Conservation (phyloP, 2,113 vertebrate genomes). For the Scytalopus superciliaris region DNA sequence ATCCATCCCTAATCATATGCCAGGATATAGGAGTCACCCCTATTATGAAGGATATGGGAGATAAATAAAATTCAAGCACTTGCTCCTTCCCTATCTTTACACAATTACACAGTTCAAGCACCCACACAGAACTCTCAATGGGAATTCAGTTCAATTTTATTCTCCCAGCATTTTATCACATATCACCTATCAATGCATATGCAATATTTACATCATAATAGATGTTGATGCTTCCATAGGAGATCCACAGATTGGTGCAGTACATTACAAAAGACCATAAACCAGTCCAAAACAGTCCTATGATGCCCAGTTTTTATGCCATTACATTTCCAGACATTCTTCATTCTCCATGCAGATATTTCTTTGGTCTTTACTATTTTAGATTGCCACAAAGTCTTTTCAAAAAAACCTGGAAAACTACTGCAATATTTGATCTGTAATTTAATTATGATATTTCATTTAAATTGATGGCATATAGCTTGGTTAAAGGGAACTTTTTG, state of each 20-base stretch:
- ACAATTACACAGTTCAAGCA: background rate
- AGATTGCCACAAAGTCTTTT: background rate
- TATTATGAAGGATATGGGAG: background rate
- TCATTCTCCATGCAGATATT: background rate
- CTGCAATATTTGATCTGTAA: background rate
- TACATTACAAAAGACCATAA: background rate
- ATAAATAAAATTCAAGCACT: background rate
- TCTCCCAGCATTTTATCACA: background rate
- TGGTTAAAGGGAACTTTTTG: background rate
- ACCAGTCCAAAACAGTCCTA: background rate
- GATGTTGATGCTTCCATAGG: background rate
- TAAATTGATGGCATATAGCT: background rate
- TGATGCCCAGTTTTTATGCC: background rate
- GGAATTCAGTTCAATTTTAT: background rate
- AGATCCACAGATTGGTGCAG: background rate
- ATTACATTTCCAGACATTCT: background rate
- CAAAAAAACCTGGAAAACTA: background rate
- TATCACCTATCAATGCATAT: background rate
- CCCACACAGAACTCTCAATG: background rate
- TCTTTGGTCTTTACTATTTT: background rate
- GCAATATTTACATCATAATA: background rate
- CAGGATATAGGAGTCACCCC: background rate
- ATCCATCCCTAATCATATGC: background rate
- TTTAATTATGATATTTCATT: background rate
- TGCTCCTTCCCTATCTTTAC: background rate